Percentiles rank a stretch among this genome's conserved stretches.
Evolutionary conservation across 2,888 invertebrate genomes (phyloP).

Genomic region (Andrena bicolor): DNA sequence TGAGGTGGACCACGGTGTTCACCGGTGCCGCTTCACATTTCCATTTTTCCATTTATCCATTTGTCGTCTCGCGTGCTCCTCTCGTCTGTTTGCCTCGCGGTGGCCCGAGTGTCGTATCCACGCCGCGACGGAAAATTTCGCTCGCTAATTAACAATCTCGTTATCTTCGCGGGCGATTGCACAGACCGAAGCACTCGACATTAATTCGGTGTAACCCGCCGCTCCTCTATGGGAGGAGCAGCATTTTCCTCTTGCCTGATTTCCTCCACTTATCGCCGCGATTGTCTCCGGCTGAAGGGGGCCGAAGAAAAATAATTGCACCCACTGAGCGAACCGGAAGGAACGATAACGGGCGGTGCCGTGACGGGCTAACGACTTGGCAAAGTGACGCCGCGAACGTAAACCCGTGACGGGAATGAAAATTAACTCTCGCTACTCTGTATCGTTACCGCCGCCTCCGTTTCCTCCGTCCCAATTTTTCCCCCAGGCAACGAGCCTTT

Average conservation of each 20-base stretch:
- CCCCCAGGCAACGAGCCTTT: not conserved
- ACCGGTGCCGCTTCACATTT: slow-evolving; percentile 5
- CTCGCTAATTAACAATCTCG: slow-evolving; percentile 69
- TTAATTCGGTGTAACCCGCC: slow-evolving; percentile 55
- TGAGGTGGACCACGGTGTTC: too few species aligned
- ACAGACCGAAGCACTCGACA: slow-evolving; percentile 51
- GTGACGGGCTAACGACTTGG: slow-evolving; percentile 44
- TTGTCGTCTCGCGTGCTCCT: not conserved
- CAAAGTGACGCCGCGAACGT: slow-evolving; percentile 32
- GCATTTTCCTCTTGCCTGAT: slow-evolving; percentile 49
- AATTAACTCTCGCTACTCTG: slow-evolving; percentile 33
- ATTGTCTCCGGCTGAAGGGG: slow-evolving; percentile 38
- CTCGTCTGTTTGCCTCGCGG: not conserved
- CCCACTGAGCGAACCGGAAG: slow-evolving; percentile 57
- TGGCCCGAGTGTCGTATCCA: slow-evolving; percentile 5
- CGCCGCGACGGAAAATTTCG: slow-evolving; percentile 43
- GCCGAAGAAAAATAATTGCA: slow-evolving; percentile 63
- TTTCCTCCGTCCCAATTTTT: too few species aligned
- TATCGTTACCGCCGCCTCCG: not conserved
- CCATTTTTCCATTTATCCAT: not conserved
- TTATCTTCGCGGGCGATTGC: slow-evolving; percentile 68
- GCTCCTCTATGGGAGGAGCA: not conserved
- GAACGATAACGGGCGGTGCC: slow-evolving; percentile 47
- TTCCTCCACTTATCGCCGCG: slow-evolving; percentile 48
- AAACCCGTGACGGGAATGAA: slow-evolving; percentile 36